A percentile compares a stretch with the other conserved stretches of the same genome.
phyloP scores from a whole-genome alignment of 2,113 vertebrate species.

The Vulpes lagopus region DNA sequence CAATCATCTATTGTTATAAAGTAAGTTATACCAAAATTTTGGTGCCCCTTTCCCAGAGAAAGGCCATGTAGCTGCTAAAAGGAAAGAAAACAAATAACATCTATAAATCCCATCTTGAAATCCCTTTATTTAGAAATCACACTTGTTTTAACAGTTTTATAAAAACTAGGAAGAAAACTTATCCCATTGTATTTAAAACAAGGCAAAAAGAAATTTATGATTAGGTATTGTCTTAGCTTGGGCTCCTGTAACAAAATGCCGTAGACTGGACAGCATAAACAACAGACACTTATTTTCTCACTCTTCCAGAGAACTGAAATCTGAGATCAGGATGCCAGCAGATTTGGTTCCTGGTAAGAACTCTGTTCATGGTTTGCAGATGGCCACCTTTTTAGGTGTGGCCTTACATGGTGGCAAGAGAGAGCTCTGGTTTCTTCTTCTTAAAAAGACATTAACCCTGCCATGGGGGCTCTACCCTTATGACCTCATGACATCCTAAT shows the following conservation, averaged over 20 bases:
- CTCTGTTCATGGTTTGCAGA: background rate
- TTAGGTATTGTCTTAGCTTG: background rate
- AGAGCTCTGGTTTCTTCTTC: background rate
- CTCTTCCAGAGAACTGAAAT: background rate
- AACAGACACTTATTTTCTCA: background rate
- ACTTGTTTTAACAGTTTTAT: background rate
- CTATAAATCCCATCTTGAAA: background rate
- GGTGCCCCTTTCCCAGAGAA: background rate
- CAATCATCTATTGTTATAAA: conserved; percentile 7
- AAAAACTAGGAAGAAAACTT: conserved; percentile 29
- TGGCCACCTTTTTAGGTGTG: background rate
- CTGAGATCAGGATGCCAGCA: background rate
- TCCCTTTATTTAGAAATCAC: background rate
- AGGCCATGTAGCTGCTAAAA: background rate
- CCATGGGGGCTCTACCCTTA: background rate
- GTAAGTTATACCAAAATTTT: background rate
- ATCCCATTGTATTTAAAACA: conserved; percentile 28
- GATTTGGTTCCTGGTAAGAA: background rate
- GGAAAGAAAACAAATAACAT: background rate
- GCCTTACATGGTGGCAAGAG: background rate
- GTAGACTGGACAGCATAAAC: background rate
- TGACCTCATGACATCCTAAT: background rate
- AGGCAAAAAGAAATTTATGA: background rate
- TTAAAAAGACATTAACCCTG: background rate
- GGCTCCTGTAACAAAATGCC: background rate